Base-by-base conservation (phyloP, 2,888 invertebrate genomes). In the Xanthorhoe designata region DNA sequence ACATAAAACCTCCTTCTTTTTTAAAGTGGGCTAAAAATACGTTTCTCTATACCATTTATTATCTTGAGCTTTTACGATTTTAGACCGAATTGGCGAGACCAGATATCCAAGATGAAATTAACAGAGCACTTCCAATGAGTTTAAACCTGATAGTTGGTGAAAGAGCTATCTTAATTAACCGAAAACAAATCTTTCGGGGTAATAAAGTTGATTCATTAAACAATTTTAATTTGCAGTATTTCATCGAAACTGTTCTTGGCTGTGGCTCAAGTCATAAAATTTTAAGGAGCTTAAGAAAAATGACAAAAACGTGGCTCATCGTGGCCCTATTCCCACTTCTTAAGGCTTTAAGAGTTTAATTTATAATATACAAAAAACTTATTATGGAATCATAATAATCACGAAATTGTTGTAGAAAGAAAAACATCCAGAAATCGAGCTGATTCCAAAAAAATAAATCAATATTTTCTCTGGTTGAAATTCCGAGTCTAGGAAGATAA, bases 161-260 rank as follows among this genome's bases (percentile, higher is more conserved):
- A 51, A 29, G 51, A 56, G 51, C 62, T 56, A 56, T 81, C 87
- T 84, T 88, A 90, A 90, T 90, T 87, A 88, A 87, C 86, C 86
- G 78, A 85, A 90, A 90, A 88, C 89, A 90, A 91, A 91, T 91
- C 90, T 86, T 87, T 83, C 68, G 74, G 72, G 75, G 85, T 79
- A 86, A 86, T 91, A 89, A 91, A 89, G 83, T 89, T 87, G 90
- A 91, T 90, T 91, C 90, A 90, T 91, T 91, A 89, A 89, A 88
- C 88, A 90, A 89, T 91, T 91, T 91, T 91, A 91, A 91, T 91
- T 91, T 91, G 91, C 90, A 91, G 89, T 91, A 91, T 90, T 90
- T 91, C 91, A 91, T 90, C 83, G 88, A 82, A 81, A 76, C 82
- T 79, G 81, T 79, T 82, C 80, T 78, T 75, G 72, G 66, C 52